A percentile compares a stretch with the other conserved stretches of the same genome.
These are phyloP conservation scores for Whitmania pigra DNA, from an alignment of 1,140 invertebrate species.

Conservation along the genomic window DNA sequence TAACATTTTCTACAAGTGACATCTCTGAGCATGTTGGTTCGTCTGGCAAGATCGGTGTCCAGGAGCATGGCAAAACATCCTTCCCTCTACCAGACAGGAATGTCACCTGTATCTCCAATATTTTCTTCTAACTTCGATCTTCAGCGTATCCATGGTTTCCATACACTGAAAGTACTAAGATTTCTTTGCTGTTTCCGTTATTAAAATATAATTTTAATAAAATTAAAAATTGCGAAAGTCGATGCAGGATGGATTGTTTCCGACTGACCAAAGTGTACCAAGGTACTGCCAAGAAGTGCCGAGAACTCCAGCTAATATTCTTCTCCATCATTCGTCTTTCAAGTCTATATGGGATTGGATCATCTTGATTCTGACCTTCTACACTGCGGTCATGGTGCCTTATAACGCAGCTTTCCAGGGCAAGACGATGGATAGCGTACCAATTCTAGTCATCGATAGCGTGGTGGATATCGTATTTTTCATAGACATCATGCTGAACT, in stretches of 20 bases:
- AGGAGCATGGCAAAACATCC: constrained; percentile 77
- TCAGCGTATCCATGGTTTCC: constrained; percentile 18
- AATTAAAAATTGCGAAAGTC: neutral
- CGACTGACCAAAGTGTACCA: constrained; percentile 86
- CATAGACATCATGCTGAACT: constrained; percentile 97
- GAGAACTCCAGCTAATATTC: constrained; percentile 90
- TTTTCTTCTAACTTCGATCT: constrained; percentile 11
- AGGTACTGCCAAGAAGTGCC: constrained; percentile 96
- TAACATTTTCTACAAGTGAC: neutral
- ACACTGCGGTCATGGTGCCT: constrained; percentile 24
- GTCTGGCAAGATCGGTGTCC: constrained; percentile 32
- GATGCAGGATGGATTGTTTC: constrained; percentile 42
- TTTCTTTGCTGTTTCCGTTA: constrained; percentile 20
- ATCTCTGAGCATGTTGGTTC: constrained; percentile 4
- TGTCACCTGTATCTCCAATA: neutral
- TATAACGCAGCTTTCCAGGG: constrained; percentile 22
- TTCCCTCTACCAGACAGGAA: constrained; percentile 73
- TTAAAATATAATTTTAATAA: constrained; percentile 1
- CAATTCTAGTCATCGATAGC: constrained; percentile 67
- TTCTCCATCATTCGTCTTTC: constrained; percentile 55
- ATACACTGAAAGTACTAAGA: constrained; percentile 23
- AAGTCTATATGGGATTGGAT: constrained; percentile 25
- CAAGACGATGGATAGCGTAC: constrained; percentile 16
- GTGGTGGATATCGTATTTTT: constrained; percentile 99
- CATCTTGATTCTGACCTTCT: constrained; percentile 23